Evolutionary conservation across 2,888 invertebrate genomes (phyloP).

Genomic region (Anaspis maculata): DNA sequence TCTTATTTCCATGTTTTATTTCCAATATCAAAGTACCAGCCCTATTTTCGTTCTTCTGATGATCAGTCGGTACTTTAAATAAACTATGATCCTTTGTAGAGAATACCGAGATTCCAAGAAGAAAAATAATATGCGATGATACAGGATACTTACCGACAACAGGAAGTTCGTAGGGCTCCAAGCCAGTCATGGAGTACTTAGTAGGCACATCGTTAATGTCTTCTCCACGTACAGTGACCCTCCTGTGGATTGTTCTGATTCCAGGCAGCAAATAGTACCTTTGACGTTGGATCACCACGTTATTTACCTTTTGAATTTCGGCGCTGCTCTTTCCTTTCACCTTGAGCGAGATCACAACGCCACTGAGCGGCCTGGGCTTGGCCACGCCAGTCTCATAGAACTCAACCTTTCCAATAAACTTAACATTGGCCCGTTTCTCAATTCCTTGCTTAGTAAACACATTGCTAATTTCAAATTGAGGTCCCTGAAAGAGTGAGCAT

Average conservation of each 20-base stretch:
- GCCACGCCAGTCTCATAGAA: conserved; percentile 58
- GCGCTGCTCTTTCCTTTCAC: conserved; percentile 45
- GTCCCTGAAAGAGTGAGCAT: conserved; percentile 43
- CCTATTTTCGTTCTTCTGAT: background rate
- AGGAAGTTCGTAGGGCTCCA: conserved; percentile 59
- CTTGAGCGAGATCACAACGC: conserved; percentile 49
- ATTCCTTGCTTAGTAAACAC: conserved; percentile 38
- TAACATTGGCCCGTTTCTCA: conserved; percentile 55
- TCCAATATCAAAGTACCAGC: background rate
- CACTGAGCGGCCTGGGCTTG: conserved; percentile 52
- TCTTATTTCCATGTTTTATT: no score
- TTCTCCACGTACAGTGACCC: conserved; percentile 53
- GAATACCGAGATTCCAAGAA: background rate
- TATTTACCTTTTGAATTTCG: conserved; percentile 47
- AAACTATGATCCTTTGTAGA: no score
- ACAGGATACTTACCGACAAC: conserved; percentile 65
- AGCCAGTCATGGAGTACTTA: conserved; percentile 56
- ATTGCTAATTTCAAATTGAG: conserved; percentile 45
- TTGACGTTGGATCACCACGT: conserved; percentile 48
- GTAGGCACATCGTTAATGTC: conserved; percentile 60
- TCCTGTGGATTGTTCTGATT: conserved; percentile 53
- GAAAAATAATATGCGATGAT: no score
- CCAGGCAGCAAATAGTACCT: conserved; percentile 56
- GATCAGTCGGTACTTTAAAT: no score
- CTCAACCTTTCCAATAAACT: conserved; percentile 57